Conservation (phyloP, 1,140 invertebrate species). For the Pachyrhynchus sulphureomaculatus region DNA sequence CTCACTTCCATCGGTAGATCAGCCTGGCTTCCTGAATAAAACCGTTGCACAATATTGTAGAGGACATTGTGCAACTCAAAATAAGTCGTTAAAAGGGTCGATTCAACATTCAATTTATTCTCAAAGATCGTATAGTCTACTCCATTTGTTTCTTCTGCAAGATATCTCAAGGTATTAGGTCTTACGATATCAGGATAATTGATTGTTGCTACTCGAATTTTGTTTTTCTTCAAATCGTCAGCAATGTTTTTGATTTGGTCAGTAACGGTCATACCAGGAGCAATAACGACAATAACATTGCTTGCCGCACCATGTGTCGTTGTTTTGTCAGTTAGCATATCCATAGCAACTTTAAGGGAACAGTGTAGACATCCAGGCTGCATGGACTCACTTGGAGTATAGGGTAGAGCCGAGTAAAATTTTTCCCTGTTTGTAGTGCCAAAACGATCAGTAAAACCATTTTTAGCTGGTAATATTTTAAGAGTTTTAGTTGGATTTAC, state of each 20-base stretch:
- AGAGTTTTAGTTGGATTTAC: slow-evolving; percentile 42
- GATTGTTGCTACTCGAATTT: slow-evolving; percentile 54
- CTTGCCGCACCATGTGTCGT: slow-evolving; percentile 52
- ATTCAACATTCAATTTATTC: slow-evolving; percentile 55
- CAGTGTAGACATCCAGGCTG: slow-evolving; percentile 55
- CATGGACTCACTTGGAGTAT: slow-evolving; percentile 53
- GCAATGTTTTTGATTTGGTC: slow-evolving; percentile 43
- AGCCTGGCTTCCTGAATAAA: slow-evolving; percentile 54
- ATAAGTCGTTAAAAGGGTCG: slow-evolving; percentile 55
- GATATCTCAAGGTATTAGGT: slow-evolving; percentile 49
- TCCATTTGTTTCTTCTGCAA: slow-evolving; percentile 54
- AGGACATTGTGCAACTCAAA: slow-evolving; percentile 57
- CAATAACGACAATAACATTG: slow-evolving; percentile 58
- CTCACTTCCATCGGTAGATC: slow-evolving; percentile 55
- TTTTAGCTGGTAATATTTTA: slow-evolving; percentile 38
- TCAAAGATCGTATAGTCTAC: slow-evolving; percentile 55
- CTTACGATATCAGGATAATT: slow-evolving; percentile 54
- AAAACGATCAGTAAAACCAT: slow-evolving; percentile 40
- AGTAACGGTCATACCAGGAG: slow-evolving; percentile 53
- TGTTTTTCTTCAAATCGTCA: slow-evolving; percentile 45
- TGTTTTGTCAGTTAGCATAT: slow-evolving; percentile 55
- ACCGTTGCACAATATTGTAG: slow-evolving; percentile 53
- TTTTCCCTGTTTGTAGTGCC: slow-evolving; percentile 49
- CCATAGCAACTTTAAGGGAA: slow-evolving; percentile 55
- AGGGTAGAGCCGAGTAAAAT: slow-evolving; percentile 56